Base-by-base conservation (phyloP, 2,797 vertebrate species). In the Pipistrellus nathusii region DNA sequence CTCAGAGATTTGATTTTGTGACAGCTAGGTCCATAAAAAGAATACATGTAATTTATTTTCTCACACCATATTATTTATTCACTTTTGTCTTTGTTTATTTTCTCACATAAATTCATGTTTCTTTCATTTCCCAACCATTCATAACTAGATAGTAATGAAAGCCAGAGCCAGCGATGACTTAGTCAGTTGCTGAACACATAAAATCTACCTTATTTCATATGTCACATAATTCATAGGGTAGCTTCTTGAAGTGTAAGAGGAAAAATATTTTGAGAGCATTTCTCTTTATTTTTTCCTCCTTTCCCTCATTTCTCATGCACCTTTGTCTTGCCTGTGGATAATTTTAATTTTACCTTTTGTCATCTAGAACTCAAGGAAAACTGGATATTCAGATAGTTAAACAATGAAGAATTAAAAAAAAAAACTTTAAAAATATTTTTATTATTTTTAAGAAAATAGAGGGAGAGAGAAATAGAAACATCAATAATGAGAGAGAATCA, bases 61-160 rank as follows among this genome's bases (percentile, higher is more conserved):
- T 85, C 23, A 82, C 51, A 44, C 14, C 17, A 4, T 72, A 1
- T 51, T 86, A 35, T 94, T 80, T 83, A n/a, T 83, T 90, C 44
- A 53, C 69, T 75, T 35, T 59, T 62, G 25, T 88, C 41, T 35
- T 72, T 94, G n/a, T 68, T 95, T 77, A 86, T 81, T 62, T 85
- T 81, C 44, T 85, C 80, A 68, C 5, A 11, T 66, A 85, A 44
- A 90, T 44, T 93, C 25, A 53, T 80, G 64, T 86, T 81, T 71
- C 38, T 78, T 75, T 92, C 32, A 41, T 82, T 3, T 92, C 32
- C 57, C 18, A 41, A 46, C 30, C 27, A 83, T 88, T 78, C 51
- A 69, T 86, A 86, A 93, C 64, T 66, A 9, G 51, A 53, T 93
- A 89, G 38, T 66, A 87, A 59, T 64, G 38, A 89, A 93, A 93